Percentiles rank a stretch among this genome's conserved stretches.
phyloP scores from a whole-genome alignment of 1,140 invertebrate genomes.

The Drosophila mauritiana region DNA sequence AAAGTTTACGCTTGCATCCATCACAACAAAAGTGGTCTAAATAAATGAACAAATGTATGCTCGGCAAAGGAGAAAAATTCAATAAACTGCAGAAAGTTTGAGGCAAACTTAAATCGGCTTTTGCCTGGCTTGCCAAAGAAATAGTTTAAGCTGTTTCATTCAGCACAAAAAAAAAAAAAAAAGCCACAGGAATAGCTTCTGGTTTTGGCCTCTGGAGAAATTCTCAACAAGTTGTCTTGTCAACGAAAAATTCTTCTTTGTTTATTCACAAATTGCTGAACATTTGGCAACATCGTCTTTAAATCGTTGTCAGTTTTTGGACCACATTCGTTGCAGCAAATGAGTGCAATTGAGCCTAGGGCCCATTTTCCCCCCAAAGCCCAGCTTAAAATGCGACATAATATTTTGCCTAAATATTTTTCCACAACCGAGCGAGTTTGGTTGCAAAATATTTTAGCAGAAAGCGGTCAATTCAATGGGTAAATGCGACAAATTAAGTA shows the following conservation, averaged over 20 bases:
- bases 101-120: conserved; percentile 38
- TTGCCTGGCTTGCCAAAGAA: conserved; percentile 14
- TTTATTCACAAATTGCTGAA: conserved; percentile 7
- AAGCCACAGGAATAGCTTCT: not conserved
- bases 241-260: conserved; percentile 5
- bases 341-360: not conserved
- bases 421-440: not conserved
- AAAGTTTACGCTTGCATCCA: conserved; percentile 10
- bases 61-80: conserved; percentile 18
- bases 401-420: conserved; percentile 11
- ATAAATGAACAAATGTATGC: conserved; percentile 22
- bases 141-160: conserved; percentile 20
- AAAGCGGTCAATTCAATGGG: conserved; percentile 1
- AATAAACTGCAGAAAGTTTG: conserved; percentile 33
- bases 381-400: conserved; percentile 4
- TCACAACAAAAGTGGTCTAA: conserved; percentile 16
- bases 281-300: not conserved
- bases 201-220: conserved; percentile 3
- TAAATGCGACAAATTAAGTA: conserved; percentile 9
- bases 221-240: conserved; percentile 28
- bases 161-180: not conserved
- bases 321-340: not conserved
- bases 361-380: not conserved
- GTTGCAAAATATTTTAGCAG: conserved; percentile 13
- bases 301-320: not conserved